Evolutionary conservation across 2,113 vertebrate genomes (phyloP).

Genomic region (Actenoides hombroni): DNA sequence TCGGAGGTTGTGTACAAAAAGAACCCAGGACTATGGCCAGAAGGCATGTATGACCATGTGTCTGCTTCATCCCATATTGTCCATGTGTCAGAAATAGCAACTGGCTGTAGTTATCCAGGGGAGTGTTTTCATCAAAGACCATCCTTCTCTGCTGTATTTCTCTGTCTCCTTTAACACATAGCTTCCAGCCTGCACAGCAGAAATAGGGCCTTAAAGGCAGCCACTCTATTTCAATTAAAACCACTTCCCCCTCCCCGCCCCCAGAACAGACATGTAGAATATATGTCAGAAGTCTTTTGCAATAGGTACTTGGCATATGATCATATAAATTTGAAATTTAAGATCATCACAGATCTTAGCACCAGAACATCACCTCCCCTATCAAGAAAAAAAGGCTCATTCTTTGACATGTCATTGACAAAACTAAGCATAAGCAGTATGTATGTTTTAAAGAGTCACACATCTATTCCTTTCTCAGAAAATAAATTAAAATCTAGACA

Average conservation of each 20-base stretch:
- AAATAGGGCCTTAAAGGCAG: neutral
- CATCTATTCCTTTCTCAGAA: neutral
- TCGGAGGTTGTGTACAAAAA: neutral
- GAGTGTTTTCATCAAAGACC: neutral
- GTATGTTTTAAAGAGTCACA: neutral
- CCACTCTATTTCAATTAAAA: neutral
- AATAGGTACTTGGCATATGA: neutral
- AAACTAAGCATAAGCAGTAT: neutral
- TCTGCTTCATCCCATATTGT: neutral
- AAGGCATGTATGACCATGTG: neutral
- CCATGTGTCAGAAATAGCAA: neutral
- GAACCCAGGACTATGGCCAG: neutral
- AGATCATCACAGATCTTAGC: neutral
- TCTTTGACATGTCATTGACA: neutral
- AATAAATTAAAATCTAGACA: neutral
- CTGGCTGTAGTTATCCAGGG: neutral
- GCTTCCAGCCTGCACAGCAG: neutral
- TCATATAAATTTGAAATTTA: neutral
- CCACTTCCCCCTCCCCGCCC: accelerated
- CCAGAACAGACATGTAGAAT: neutral
- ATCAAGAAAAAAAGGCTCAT: neutral
- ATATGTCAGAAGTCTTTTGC: neutral
- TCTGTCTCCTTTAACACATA: neutral
- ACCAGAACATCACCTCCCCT: neutral
- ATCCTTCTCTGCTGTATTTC: neutral